Conservation (phyloP, 2,797 vertebrate genomes). For the Enteromius mattozi region DNA sequence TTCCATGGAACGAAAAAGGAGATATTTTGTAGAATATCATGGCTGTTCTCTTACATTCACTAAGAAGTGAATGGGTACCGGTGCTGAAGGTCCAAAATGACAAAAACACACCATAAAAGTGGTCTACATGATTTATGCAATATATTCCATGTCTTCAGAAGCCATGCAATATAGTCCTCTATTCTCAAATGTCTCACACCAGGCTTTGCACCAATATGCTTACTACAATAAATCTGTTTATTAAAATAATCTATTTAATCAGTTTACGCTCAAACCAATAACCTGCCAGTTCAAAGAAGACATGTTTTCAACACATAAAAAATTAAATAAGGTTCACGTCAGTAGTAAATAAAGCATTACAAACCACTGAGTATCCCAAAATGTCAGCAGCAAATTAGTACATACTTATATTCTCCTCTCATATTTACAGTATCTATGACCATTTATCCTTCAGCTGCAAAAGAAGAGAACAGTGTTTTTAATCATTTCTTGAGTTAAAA, state of each 20-base stretch:
- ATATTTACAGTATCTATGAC: not conserved
- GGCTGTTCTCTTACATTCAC: not conserved
- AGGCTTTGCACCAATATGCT: not conserved
- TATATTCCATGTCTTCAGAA: not conserved
- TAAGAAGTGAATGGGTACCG: not conserved
- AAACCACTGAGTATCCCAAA: not conserved
- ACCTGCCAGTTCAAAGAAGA: not conserved
- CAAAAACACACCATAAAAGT: not conserved
- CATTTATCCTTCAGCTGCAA: not conserved
- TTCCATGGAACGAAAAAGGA: not conserved
- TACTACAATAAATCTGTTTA: not conserved
- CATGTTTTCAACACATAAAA: not conserved
- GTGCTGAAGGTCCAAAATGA: not conserved
- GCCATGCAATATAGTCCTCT: not conserved
- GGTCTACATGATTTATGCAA: not conserved
- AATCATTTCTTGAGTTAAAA: not conserved
- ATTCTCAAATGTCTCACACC: constrained; percentile 10
- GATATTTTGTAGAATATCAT: not conserved
- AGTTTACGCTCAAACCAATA: not conserved
- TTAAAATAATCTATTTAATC: not conserved
- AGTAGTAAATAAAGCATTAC: not conserved
- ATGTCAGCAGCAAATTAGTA: not conserved
- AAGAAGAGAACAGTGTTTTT: not conserved
- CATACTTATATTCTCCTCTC: not conserved
- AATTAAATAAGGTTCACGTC: not conserved